Evolutionary conservation across 2,113 vertebrate genomes (phyloP).

Genomic region (Saguinus midas): DNA sequence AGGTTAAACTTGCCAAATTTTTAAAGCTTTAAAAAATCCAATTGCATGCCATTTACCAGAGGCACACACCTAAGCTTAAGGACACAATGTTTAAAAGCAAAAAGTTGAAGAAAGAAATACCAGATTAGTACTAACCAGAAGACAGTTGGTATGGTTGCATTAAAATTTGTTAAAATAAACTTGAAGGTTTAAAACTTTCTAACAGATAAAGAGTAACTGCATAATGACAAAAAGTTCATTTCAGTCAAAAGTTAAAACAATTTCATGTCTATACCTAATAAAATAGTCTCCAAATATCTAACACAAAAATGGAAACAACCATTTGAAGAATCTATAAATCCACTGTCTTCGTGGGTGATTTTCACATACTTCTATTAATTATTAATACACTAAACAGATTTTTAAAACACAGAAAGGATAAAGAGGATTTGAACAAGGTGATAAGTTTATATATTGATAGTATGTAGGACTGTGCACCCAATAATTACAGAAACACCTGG

Average conservation of each 20-base stretch:
- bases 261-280: background rate
- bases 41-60: background rate
- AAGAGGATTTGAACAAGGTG: background rate
- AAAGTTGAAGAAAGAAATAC: background rate
- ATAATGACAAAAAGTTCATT: background rate
- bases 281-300: background rate
- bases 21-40: background rate
- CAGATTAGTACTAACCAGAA: background rate
- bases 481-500: background rate
- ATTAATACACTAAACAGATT: background rate
- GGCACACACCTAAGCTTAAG: background rate
- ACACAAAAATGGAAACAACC: background rate
- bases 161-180: background rate
- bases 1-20: background rate
- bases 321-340: background rate
- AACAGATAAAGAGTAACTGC: background rate
- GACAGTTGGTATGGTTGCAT: background rate
- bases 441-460: background rate
- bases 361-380: background rate
- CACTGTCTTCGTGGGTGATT: background rate
- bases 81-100: background rate
- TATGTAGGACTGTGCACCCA: background rate
- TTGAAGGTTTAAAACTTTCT: constrained; percentile 12
- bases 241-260: background rate
- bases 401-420: background rate